Conservation (phyloP, 2,888 invertebrate genomes). For the Stenodera caucasica region DNA sequence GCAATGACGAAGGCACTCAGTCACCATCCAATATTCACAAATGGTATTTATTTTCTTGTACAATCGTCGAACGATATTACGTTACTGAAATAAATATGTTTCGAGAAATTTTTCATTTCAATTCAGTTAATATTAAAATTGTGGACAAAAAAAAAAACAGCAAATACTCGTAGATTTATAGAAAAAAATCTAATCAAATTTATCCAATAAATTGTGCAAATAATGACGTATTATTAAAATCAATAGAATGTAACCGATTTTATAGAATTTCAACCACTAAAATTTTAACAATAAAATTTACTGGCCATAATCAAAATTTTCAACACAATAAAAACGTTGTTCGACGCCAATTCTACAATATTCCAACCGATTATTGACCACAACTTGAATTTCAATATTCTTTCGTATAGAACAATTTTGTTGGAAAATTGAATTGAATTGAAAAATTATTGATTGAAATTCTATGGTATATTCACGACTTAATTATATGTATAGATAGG, state of each 20-base stretch:
- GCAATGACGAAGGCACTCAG: constrained; percentile 41
- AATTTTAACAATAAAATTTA: constrained; percentile 3
- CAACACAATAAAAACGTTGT: constrained; percentile 5
- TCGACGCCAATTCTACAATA: neutral
- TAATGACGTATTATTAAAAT: neutral
- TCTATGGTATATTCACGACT: neutral
- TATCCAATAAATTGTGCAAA: neutral
- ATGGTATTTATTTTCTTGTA: constrained; percentile 42
- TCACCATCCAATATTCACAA: constrained; percentile 42
- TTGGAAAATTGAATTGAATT: neutral
- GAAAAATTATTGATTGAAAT: constrained; percentile 5
- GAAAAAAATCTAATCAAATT: neutral
- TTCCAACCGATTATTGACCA: constrained; percentile 5
- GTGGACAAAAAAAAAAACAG: neutral
- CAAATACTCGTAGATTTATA: neutral
- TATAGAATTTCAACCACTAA: neutral
- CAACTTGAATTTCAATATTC: constrained; percentile 2
- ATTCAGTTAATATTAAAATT: constrained; percentile 18
- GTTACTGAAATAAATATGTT: constrained; percentile 34
- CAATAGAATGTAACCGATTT: neutral
- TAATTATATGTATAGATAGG: neutral
- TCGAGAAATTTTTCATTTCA: constrained; percentile 30
- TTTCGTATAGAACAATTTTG: neutral
- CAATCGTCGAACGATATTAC: constrained; percentile 36
- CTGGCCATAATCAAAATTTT: constrained; percentile 1